A percentile compares a stretch with the other conserved stretches of the same genome.
These are phyloP conservation scores for Rhaphigaster nebulosa DNA, from an alignment of 2,888 invertebrate species.

Conservation along the genomic window DNA sequence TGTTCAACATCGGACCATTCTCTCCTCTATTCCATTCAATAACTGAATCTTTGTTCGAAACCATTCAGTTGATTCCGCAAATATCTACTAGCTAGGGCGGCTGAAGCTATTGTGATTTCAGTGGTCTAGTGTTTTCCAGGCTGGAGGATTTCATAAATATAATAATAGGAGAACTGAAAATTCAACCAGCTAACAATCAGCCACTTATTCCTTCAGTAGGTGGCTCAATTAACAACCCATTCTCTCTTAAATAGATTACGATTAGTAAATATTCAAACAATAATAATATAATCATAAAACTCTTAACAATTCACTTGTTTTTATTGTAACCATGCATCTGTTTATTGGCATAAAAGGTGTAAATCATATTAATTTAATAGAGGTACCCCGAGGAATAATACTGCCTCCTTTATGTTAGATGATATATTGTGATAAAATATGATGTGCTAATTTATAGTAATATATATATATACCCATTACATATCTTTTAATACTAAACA, in stretches of 20 bases:
- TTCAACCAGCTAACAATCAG: not conserved
- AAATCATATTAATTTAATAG: no score
- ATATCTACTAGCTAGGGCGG: not conserved
- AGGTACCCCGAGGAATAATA: no score
- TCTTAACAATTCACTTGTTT: no score
- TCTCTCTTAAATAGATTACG: not conserved
- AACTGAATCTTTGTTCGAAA: not conserved
- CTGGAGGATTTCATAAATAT: not conserved
- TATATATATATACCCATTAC: no score
- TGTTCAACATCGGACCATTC: not conserved
- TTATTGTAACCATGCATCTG: no score
- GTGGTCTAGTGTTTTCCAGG: not conserved
- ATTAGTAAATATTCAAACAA: not conserved
- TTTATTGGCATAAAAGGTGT: no score
- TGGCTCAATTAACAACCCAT: not conserved
- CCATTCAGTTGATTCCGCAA: not conserved
- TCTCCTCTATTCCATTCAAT: not conserved
- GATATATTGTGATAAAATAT: no score
- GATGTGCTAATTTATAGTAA: no score
- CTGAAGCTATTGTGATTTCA: not conserved
- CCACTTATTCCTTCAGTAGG: not conserved
- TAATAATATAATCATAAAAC: no score
- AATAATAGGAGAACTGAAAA: not conserved
- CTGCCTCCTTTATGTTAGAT: no score
- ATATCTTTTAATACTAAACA: no score